Conservation (phyloP, 2,113 vertebrate genomes). For the Telmatochromis sp. region DNA sequence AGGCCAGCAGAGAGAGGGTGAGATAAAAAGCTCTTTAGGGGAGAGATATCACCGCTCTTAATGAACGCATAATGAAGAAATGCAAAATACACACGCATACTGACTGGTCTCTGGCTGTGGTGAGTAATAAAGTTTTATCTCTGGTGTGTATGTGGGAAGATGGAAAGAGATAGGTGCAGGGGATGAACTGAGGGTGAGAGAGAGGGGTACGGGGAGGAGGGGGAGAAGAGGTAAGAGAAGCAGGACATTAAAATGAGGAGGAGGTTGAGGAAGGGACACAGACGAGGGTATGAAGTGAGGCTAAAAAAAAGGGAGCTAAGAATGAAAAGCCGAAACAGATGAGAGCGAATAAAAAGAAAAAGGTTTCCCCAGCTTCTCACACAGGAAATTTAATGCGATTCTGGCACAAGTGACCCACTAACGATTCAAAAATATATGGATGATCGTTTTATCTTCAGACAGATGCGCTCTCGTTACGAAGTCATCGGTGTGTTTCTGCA, state of each 20-base stretch:
- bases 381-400: neutral
- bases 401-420: neutral
- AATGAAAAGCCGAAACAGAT: neutral
- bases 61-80: conserved; percentile 9
- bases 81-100: neutral
- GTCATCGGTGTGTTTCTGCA: neutral
- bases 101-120: conserved; percentile 36
- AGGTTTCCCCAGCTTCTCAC: neutral
- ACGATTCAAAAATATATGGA: neutral
- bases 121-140: conserved; percentile 36
- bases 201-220: neutral
- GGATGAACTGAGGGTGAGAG: neutral
- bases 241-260: neutral
- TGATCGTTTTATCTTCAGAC: neutral
- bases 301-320: neutral
- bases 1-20: conserved; percentile 1
- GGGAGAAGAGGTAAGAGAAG: neutral
- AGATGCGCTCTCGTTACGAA: accelerated
- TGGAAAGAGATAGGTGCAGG: neutral
- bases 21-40: conserved; percentile 12
- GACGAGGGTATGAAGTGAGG: neutral
- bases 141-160: conserved; percentile 3
- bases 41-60: conserved; percentile 8
- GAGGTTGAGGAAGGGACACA: neutral
- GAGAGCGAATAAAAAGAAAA: neutral